Conservation (phyloP, 2,888 invertebrate species). For the Erannis defoliaria region DNA sequence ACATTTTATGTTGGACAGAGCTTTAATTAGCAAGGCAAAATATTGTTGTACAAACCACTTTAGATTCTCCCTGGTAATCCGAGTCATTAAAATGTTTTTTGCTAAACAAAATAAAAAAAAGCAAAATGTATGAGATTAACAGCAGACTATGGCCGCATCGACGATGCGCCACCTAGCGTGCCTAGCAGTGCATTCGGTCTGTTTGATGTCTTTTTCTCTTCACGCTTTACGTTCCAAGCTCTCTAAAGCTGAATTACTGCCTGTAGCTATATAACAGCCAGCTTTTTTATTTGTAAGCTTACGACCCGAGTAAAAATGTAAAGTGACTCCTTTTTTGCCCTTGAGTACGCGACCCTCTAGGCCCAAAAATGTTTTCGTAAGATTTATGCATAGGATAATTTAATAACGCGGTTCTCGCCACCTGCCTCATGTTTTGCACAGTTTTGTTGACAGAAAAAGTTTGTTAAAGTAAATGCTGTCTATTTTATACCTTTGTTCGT, state of each 20-base stretch:
- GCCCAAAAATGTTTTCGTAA: conserved; percentile 48
- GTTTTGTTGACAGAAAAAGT: conserved; percentile 32
- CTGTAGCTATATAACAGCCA: conserved; percentile 9
- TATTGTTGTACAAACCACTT: no score
- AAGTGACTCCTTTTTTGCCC: conserved; percentile 65
- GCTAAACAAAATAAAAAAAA: no score
- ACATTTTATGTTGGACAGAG: no score
- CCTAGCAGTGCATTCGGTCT: neutral
- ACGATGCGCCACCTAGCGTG: no score
- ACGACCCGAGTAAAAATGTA: conserved; percentile 69
- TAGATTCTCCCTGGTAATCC: no score
- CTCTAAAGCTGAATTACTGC: conserved; percentile 7
- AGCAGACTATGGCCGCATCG: no score
- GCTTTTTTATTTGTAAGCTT: conserved; percentile 70
- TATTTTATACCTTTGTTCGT: conserved; percentile 22
- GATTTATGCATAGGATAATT: conserved; percentile 46
- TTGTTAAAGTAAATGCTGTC: conserved; percentile 29
- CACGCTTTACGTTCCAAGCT: neutral
- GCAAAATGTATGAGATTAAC: no score
- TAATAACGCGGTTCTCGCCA: conserved; percentile 37
- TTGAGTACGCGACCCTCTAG: conserved; percentile 48
- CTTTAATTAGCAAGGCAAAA: no score
- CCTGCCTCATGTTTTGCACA: conserved; percentile 35
- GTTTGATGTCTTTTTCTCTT: no score
- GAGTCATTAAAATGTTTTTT: no score